phyloP scores from a whole-genome alignment of 64 coral and sea anemone genomes.

The Exaiptasia diaphana region DNA sequence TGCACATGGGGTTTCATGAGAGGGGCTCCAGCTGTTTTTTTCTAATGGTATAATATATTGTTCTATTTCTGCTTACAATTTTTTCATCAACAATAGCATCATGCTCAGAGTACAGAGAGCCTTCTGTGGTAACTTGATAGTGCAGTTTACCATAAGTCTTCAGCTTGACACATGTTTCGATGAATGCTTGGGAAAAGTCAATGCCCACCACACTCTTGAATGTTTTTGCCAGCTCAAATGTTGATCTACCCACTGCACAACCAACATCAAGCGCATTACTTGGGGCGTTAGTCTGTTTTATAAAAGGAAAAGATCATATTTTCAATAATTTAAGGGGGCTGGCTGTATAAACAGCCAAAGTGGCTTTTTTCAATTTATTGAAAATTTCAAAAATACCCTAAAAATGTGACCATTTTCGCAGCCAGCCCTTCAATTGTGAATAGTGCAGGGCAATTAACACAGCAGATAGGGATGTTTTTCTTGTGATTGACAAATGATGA shows the following conservation, averaged over 20 bases:
- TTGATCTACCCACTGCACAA: conserved; percentile 49
- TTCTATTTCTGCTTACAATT: conserved; percentile 53
- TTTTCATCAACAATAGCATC: conserved; percentile 20
- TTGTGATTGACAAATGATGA: too few relatives aligned
- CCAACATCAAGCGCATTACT: conserved; percentile 52
- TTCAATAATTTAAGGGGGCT: too few relatives aligned
- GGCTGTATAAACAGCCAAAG: background rate
- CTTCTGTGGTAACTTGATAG: conserved; percentile 53
- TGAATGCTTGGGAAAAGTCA: conserved; percentile 39
- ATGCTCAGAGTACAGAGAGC: conserved; percentile 40
- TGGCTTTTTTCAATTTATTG: too few relatives aligned
- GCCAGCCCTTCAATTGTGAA: too few relatives aligned
- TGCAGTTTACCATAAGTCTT: conserved; percentile 42
- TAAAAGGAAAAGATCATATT: background rate
- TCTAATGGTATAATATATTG: too few relatives aligned
- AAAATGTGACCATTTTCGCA: too few relatives aligned
- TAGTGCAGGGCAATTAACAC: too few relatives aligned
- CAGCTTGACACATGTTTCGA: conserved; percentile 16
- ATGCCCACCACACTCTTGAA: conserved; percentile 61
- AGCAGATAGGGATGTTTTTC: too few relatives aligned
- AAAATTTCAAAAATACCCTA: background rate
- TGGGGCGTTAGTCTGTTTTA: conserved; percentile 16
- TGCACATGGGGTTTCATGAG: too few relatives aligned
- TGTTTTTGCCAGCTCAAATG: conserved; percentile 47
- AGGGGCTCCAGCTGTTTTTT: too few relatives aligned